A percentile compares a stretch with the other conserved stretches of the same genome.
phyloP scores from a whole-genome alignment of 2,888 invertebrate species.

The Coleophora deauratella region DNA sequence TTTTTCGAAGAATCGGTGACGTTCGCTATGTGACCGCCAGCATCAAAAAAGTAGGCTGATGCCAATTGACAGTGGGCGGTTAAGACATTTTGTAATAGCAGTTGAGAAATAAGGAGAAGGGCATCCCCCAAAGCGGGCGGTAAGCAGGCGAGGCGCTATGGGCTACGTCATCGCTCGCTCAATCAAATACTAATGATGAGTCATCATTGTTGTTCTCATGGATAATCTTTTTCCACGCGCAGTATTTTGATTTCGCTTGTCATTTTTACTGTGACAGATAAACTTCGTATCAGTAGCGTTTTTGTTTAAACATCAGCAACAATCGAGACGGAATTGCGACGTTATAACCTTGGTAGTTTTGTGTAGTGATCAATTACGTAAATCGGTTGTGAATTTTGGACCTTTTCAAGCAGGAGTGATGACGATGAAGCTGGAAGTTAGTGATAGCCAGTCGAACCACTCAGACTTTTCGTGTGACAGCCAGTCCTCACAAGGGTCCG shows the following conservation, averaged over 20 bases:
- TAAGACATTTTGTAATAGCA: slow-evolving; percentile 41
- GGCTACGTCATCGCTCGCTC: slow-evolving; percentile 52
- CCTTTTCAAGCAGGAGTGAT: slow-evolving; percentile 38
- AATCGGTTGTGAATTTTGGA: slow-evolving; percentile 23
- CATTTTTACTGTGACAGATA: slow-evolving; percentile 50
- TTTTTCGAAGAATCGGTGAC: too few species aligned
- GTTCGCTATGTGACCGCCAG: too few species aligned
- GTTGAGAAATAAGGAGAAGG: slow-evolving; percentile 55
- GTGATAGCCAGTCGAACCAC: slow-evolving; percentile 75
- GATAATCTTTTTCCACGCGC: slow-evolving; percentile 42
- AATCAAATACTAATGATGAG: slow-evolving; percentile 44
- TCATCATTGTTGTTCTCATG: slow-evolving; percentile 64
- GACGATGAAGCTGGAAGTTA: slow-evolving; percentile 76
- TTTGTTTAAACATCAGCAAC: slow-evolving; percentile 6
- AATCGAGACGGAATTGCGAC: slow-evolving; percentile 24
- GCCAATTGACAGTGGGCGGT: slow-evolving; percentile 30
- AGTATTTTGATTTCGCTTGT: slow-evolving; percentile 45
- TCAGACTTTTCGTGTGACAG: slow-evolving; percentile 76
- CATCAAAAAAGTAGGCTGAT: slow-evolving; percentile 36
- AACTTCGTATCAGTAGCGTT: slow-evolving; percentile 26
- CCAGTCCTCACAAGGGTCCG: slow-evolving; percentile 73
- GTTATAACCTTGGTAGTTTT: slow-evolving; percentile 22
- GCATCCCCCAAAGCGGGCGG: slow-evolving; percentile 50
- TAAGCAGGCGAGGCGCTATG: slow-evolving; percentile 22
- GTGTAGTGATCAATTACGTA: slow-evolving; percentile 33